Evolutionary conservation across 2,113 vertebrate genomes (phyloP).

Genomic region (Callorhinus ursinus): DNA sequence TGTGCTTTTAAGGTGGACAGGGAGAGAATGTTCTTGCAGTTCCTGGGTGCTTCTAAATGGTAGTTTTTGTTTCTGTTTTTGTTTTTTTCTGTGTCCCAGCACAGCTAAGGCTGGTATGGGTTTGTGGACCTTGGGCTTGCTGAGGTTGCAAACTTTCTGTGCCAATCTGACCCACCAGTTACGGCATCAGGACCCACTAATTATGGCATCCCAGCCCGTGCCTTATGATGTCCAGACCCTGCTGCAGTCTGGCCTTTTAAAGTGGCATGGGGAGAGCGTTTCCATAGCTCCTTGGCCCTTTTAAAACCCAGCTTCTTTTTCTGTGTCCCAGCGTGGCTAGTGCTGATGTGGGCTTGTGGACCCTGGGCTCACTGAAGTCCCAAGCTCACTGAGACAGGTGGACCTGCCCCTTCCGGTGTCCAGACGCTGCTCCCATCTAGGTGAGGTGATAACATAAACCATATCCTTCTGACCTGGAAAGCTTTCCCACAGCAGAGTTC

Average conservation of each 20-base stretch:
- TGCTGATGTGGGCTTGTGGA: background rate
- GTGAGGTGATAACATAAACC: background rate
- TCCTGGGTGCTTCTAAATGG: background rate
- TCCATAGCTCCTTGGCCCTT: background rate
- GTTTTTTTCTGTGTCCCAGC: background rate
- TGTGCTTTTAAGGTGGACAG: background rate
- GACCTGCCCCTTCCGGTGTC: background rate
- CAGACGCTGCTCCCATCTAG: background rate
- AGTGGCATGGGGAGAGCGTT: background rate
- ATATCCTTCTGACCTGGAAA: background rate
- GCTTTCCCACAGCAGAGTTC: background rate
- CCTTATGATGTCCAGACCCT: background rate
- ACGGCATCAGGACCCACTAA: background rate
- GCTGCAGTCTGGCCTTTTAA: background rate
- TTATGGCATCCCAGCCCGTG: background rate
- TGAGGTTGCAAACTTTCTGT: background rate
- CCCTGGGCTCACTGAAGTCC: background rate
- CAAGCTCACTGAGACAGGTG: background rate
- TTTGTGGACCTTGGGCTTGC: background rate
- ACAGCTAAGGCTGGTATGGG: background rate
- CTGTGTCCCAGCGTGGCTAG: background rate
- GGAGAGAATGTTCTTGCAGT: background rate
- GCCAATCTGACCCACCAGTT: background rate
- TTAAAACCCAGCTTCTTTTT: background rate
- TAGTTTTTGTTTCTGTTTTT: background rate